Base-by-base conservation (phyloP, 1,140 invertebrate genomes). In the Papilio dardanus region DNA sequence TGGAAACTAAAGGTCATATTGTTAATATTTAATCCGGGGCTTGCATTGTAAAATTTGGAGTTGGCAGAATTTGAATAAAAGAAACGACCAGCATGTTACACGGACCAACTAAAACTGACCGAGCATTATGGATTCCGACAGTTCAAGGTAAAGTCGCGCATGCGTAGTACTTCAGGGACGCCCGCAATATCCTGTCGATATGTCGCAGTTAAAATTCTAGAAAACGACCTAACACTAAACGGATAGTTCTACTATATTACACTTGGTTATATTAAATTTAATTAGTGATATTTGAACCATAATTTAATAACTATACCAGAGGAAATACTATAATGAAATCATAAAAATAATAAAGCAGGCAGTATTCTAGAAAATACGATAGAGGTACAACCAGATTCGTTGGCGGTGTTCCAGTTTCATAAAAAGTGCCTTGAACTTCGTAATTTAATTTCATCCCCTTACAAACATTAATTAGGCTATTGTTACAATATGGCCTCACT, bases 1-100 rank as follows among this genome's bases (percentile, higher is more conserved):
- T 19, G 19, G n/a, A 69, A 35, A 68, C 19, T 68, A 69, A 69
- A 69, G 6, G 16, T 46, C 24, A 10, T 30, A 42, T 21, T 24
- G 19, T 3, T 28, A 21, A 28, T 12, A 8, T 14, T 35, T 69
- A 69, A 24, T 40, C 67, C 19, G 67, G 67, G 33, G 35, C 67
- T 69, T 69, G 67, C 35, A 40, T 69, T 69, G n/a, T 40, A 19
- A 69, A 19, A 69, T 69, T 69, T 12, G 12, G 67, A 69, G 19
- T 35, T 35, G 54, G 54, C 16, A 28, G 54, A 62, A 69, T 31
- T 31, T 3, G 28, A 67, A 35, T 16, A 6, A 19, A n/a, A 24
- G 35, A 69, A 69, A n/a, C 67, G 6, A 24, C 67, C 67, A 69
- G 40, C 21, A 5, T 35, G 67, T 33, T 10, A 8, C 16, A 35